phyloP scores from a whole-genome alignment of 2,888 invertebrate genomes.

The Tiliacea aurago region DNA sequence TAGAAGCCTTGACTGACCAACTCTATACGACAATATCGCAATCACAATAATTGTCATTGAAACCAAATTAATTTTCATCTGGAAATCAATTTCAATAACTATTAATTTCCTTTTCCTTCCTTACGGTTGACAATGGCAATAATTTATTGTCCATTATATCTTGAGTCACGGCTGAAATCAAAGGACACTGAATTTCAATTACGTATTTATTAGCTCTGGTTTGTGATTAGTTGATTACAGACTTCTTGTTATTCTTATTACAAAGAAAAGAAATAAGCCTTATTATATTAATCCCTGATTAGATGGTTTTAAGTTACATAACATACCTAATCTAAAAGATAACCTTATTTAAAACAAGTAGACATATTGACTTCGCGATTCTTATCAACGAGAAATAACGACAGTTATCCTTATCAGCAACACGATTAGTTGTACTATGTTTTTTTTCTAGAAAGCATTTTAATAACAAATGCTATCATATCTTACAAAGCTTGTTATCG shows the following conservation, averaged over 20 bases:
- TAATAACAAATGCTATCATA: slow-evolving; percentile 45
- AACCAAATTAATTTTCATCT: slow-evolving; percentile 50
- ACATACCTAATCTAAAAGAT: slow-evolving; percentile 36
- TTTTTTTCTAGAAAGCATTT: slow-evolving; percentile 54
- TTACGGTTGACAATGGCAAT: slow-evolving; percentile 52
- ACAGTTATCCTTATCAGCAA: background rate
- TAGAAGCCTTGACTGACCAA: slow-evolving; percentile 7
- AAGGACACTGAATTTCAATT: slow-evolving; percentile 47
- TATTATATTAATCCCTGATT: slow-evolving; percentile 12
- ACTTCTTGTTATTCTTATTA: slow-evolving; percentile 6
- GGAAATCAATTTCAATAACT: slow-evolving; percentile 43
- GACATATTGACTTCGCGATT: slow-evolving; percentile 44
- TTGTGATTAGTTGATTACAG: background rate
- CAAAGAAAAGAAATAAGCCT: slow-evolving; percentile 16
- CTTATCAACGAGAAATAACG: slow-evolving; percentile 36
- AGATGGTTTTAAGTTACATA: slow-evolving; percentile 35
- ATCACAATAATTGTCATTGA: slow-evolving; percentile 37
- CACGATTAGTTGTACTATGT: slow-evolving; percentile 31
- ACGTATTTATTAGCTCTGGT: slow-evolving; percentile 1
- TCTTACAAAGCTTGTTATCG: slow-evolving; percentile 39
- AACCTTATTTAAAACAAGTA: slow-evolving; percentile 38
- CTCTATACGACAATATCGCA: slow-evolving; percentile 22
- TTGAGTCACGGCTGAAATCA: slow-evolving; percentile 41
- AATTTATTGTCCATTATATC: slow-evolving; percentile 43
- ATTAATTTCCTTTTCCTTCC: slow-evolving; percentile 52